phyloP scores from a whole-genome alignment of 2,113 vertebrate genomes.

The Eubucco bourcierii region DNA sequence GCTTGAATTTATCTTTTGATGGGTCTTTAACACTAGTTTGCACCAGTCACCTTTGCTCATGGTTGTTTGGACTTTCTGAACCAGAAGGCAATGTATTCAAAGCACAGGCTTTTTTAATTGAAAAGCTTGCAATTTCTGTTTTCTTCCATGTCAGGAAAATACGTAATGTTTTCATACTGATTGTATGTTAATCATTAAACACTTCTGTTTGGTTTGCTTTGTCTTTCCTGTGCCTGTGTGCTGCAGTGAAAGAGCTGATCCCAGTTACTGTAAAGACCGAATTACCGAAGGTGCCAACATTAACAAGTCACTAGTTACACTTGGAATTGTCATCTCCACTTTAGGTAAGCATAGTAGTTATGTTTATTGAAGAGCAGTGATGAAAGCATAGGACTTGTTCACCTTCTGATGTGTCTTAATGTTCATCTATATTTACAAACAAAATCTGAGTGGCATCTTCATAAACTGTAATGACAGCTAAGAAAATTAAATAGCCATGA shows the following conservation, averaged over 20 bases:
- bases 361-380: neutral
- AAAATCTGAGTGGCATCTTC: neutral
- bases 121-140: neutral
- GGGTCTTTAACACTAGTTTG: neutral
- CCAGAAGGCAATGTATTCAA: neutral
- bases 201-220: neutral
- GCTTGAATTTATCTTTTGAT: neutral
- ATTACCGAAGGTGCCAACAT: slow-evolving; percentile 97
- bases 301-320: slow-evolving; percentile 96
- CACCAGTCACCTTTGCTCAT: neutral
- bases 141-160: neutral
- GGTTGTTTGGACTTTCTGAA: neutral
- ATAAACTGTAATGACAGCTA: neutral
- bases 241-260: slow-evolving; percentile 91
- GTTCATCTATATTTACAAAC: neutral
- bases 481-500: neutral
- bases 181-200: neutral
- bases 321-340: slow-evolving; percentile 96
- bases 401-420: neutral
- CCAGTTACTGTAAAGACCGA: slow-evolving; percentile 92
- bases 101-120: neutral
- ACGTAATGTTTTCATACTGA: neutral
- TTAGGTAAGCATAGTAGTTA: slow-evolving; percentile 81
- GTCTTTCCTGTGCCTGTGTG: neutral
- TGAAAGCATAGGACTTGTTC: neutral